These are phyloP conservation scores for Podilymbus podiceps DNA, from an alignment of 2,113 vertebrate genomes.

Conservation along the genomic window DNA sequence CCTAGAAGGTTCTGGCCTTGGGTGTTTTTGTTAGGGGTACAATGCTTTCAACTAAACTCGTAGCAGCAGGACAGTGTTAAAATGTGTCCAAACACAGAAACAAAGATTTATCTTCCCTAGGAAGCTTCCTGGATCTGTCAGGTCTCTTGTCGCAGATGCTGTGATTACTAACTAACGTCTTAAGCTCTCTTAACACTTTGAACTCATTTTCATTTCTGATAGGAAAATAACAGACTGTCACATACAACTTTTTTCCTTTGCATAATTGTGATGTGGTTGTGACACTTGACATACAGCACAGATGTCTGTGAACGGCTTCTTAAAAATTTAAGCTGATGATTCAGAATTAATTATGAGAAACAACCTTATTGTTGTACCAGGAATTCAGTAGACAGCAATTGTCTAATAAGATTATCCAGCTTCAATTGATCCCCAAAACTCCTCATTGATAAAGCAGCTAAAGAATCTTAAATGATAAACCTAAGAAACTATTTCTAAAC, in stretches of 20 bases:
- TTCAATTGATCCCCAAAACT: background rate
- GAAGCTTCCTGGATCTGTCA: background rate
- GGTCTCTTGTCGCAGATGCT: background rate
- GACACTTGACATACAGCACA: slow-evolving; percentile 40
- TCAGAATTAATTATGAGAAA: slow-evolving; percentile 34
- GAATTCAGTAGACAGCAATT: background rate
- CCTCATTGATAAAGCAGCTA: background rate
- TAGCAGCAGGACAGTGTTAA: background rate
- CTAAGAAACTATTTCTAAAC: background rate
- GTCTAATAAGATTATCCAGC: background rate
- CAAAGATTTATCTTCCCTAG: background rate
- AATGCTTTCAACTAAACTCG: background rate
- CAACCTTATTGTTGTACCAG: background rate
- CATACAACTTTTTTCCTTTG: background rate
- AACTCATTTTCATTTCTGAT: slow-evolving; percentile 42
- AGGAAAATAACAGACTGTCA: slow-evolving; percentile 63
- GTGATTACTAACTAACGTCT: slow-evolving; percentile 13
- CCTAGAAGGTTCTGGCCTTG: background rate
- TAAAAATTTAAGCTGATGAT: slow-evolving; percentile 44
- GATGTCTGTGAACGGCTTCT: slow-evolving; percentile 32
- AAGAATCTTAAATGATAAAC: background rate
- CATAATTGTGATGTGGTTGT: slow-evolving; percentile 42
- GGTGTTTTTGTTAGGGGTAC: background rate
- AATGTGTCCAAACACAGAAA: background rate
- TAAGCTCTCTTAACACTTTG: background rate